phyloP scores from a whole-genome alignment of 2,888 invertebrate species.

The Pteria penguin region DNA sequence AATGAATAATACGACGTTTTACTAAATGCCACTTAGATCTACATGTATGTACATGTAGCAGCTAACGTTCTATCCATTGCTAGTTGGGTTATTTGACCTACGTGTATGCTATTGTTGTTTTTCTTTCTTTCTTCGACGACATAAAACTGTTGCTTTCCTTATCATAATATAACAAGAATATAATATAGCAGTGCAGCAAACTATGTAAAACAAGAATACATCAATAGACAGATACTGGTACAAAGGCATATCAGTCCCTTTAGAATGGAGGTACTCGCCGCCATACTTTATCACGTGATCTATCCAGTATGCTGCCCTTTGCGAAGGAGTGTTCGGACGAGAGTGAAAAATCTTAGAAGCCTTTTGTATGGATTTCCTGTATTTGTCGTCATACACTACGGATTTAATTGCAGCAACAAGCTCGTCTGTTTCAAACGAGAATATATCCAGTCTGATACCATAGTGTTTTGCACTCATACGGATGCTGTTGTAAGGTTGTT shows the following conservation, averaged over 20 bases:
- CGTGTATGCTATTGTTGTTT: no score
- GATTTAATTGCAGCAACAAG: conserved; percentile 42
- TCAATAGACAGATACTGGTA: conserved; percentile 63
- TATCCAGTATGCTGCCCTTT: conserved; percentile 62
- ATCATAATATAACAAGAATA: no score
- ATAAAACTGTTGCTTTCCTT: no score
- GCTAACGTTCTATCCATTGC: no score
- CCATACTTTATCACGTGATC: conserved; percentile 67
- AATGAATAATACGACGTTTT: no score
- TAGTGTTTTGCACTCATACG: conserved; percentile 48
- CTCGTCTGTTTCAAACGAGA: conserved; percentile 37
- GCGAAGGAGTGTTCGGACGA: conserved; percentile 45
- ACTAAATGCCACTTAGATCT: no score
- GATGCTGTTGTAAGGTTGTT: conserved; percentile 56
- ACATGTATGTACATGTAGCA: no score
- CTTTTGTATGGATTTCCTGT: conserved; percentile 40
- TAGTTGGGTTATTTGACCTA: no score
- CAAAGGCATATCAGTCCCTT: conserved; percentile 55
- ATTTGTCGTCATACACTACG: conserved; percentile 43
- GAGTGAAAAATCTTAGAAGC: conserved; percentile 50
- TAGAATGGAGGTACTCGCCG: conserved; percentile 58
- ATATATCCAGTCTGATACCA: conserved; percentile 51
- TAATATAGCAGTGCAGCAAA: no score
- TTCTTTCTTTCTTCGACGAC: no score
- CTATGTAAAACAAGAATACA: conserved; percentile 28